Percentiles rank a stretch among this genome's conserved stretches.
Conservation (phyloP, 2,797 vertebrate species). For the Chaenodraco wilsoni region DNA sequence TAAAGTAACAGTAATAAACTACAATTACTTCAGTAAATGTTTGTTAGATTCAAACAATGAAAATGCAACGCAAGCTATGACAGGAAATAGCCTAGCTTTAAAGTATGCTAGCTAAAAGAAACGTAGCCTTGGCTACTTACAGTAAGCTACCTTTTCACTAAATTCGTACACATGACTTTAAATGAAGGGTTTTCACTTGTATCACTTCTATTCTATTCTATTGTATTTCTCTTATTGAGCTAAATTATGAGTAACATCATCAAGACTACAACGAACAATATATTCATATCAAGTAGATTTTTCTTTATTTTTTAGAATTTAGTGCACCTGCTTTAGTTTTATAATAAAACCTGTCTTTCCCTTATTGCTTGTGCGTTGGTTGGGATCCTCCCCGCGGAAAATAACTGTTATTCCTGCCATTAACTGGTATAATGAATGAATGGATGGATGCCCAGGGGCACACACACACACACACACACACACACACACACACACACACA, state of each 20-base stretch:
- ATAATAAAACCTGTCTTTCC: constrained; percentile 7
- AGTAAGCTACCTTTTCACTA: not conserved
- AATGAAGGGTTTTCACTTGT: not conserved
- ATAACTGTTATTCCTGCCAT: constrained; percentile 62
- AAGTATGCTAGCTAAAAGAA: not conserved
- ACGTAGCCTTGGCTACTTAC: not conserved
- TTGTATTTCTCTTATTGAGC: not conserved
- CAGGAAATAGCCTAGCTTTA: not conserved
- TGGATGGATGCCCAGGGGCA: constrained; percentile 46
- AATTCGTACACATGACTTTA: not conserved
- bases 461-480: no score
- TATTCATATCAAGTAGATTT: constrained; percentile 1
- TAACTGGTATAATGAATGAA: constrained; percentile 52
- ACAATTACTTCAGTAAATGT: no score
- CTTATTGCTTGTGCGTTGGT: constrained; percentile 7
- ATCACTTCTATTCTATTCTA: rapidly evolving
- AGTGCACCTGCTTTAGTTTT: constrained; percentile 51
- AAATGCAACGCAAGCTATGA: not conserved
- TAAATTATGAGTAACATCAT: not conserved
- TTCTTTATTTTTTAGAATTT: constrained; percentile 7
- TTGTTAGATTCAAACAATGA: not conserved
- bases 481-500: no score
- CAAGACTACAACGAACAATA: not conserved
- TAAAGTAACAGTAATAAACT: no score
- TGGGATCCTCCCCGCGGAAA: constrained; percentile 36